Conservation (phyloP, 2,113 vertebrate genomes). For the Scomber scombrus region DNA sequence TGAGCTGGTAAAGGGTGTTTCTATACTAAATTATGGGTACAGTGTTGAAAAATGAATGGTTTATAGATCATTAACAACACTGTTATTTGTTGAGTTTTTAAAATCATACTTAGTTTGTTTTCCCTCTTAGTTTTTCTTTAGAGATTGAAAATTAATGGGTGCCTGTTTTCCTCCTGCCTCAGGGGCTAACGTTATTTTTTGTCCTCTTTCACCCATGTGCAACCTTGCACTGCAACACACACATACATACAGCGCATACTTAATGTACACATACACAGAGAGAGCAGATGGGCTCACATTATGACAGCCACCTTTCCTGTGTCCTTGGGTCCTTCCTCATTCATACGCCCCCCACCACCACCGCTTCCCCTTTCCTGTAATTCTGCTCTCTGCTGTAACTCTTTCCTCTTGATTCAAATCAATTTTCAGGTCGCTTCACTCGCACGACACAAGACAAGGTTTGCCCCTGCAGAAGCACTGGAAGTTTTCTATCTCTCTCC, state of each 20-base stretch:
- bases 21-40: no score
- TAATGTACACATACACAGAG: conserved; percentile 37
- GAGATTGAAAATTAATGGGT: conserved; percentile 18
- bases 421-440: conserved; percentile 56
- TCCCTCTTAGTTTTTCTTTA: conserved; percentile 29
- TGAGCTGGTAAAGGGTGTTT: no score
- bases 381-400: conserved; percentile 53
- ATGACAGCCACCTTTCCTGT: conserved; percentile 54
- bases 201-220: conserved; percentile 43
- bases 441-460: conserved; percentile 31
- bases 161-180: conserved; percentile 31
- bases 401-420: conserved; percentile 58
- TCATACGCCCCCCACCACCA: background rate
- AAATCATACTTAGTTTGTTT: conserved; percentile 5
- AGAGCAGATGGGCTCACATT: conserved; percentile 57
- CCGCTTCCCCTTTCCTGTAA: background rate
- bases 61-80: background rate
- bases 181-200: conserved; percentile 32
- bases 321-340: conserved; percentile 62
- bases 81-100: background rate
- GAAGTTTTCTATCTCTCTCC: conserved; percentile 44
- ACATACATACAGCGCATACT: background rate
- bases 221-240: conserved; percentile 8
- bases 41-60: no score
- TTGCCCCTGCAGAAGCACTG: conserved; percentile 32